Evolutionary conservation across 1,140 invertebrate species (phyloP).

Genomic region (Chironomus tepperi): DNA sequence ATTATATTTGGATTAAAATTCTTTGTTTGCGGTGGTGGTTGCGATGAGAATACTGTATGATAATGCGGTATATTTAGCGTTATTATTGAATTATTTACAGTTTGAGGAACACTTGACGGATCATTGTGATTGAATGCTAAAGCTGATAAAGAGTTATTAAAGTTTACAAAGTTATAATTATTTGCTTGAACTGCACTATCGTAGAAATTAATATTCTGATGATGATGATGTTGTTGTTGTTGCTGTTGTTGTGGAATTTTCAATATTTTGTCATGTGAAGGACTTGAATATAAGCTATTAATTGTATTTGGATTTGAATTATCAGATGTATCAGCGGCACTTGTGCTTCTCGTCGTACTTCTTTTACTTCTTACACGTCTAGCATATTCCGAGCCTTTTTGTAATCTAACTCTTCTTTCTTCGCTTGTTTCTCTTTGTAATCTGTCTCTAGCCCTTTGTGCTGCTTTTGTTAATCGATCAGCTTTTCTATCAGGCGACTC

Average conservation of each 20-base stretch:
- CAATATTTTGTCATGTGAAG: neutral
- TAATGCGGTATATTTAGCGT: neutral
- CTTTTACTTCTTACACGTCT: constrained; percentile 39
- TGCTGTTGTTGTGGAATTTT: constrained; percentile 22
- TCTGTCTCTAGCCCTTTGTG: constrained; percentile 41
- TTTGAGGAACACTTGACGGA: neutral
- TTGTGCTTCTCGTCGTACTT: neutral
- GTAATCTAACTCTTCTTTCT: constrained; percentile 42
- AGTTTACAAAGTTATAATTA: neutral
- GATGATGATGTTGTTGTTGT: constrained; percentile 25
- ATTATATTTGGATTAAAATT: neutral
- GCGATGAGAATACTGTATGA: neutral
- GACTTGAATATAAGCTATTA: neutral
- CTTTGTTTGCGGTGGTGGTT: neutral
- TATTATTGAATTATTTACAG: neutral
- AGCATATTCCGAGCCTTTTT: constrained; percentile 40
- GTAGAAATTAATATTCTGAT: constrained; percentile 29
- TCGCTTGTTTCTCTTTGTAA: constrained; percentile 46
- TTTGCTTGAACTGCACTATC: neutral
- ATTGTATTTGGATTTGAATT: neutral
- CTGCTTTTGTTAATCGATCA: constrained; percentile 44
- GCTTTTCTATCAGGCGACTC: constrained; percentile 45
- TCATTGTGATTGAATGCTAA: neutral
- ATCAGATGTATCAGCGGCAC: neutral
- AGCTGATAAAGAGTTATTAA: neutral